A percentile compares a stretch with the other conserved stretches of the same genome.
Conservation (phyloP, 1,140 invertebrate species). For the Drosophila sproati region DNA sequence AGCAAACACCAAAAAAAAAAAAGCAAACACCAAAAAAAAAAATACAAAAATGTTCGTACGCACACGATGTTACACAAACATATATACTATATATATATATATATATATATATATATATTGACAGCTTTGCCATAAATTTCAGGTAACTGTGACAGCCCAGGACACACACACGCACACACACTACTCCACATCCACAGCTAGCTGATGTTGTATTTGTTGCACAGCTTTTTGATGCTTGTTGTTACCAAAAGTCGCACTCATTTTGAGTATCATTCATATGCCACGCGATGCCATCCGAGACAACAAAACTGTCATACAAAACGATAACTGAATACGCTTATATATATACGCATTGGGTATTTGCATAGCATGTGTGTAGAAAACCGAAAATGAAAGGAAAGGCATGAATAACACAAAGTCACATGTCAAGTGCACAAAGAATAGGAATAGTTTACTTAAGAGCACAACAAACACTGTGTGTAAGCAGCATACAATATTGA, state of each 20-base stretch:
- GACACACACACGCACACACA: conserved; percentile 19
- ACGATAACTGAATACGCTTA: conserved; percentile 31
- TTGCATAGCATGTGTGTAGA: not conserved
- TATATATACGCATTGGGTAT: conserved; percentile 6
- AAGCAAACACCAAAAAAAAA: conserved; percentile 11
- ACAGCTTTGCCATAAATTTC: conserved; percentile 74
- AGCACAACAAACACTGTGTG: too few species aligned
- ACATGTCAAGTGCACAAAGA: not conserved
- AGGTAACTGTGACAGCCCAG: conserved; percentile 52
- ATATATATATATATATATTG: conserved; percentile 46
- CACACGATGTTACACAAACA: conserved; percentile 2
- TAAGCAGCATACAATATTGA: too few species aligned
- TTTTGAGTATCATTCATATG: conserved; percentile 55
- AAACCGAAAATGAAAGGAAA: not conserved
- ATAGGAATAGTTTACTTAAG: not conserved
- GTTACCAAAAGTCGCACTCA: conserved; percentile 34
- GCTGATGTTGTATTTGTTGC: conserved; percentile 1
- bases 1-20: conserved; percentile 12
- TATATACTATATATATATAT: conserved; percentile 8
- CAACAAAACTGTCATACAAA: conserved; percentile 10
- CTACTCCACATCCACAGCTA: not conserved
- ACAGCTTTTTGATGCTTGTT: conserved; percentile 5
- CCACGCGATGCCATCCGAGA: conserved; percentile 24
- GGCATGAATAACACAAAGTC: not conserved
- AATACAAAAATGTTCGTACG: conserved; percentile 11